Base-by-base conservation (phyloP, 1,140 invertebrate species). In the Polypedilum pembai region DNA sequence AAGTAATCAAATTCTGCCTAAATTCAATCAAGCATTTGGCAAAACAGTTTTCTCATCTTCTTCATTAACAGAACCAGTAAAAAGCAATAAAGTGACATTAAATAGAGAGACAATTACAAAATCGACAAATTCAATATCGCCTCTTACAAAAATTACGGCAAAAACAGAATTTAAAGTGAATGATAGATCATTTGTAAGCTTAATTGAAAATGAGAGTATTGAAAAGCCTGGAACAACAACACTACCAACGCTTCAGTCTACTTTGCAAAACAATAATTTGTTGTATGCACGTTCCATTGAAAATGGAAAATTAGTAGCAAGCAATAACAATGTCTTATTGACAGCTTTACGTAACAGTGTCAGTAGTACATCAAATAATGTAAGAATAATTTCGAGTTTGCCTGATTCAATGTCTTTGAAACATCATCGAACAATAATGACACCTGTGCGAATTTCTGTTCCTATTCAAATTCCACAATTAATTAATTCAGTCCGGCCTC, bases 11-110 rank as follows among this genome's bases (percentile, higher is more conserved):
- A 40, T 56, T 73, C 80, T 92, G 75, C 91, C 91, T 3, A 91
- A 92, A 80, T 92, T 92, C 80, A 90, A 91, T 78, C 90, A 92
- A 80, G 91, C 89, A 3, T 92, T 92, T 79, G 89, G 90, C 7
- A 91, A 91, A 81, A 83, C 85, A 63, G 83, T 85, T 40, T 86
- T 84, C 79, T 85, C 73, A 20, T 7, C 73, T 3, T 33, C n/a
- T 73, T n/a, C n/a, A 24, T 56, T 21, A 20, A 17, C 63, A 21
- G 24, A 74, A 20, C 45, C 12, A 21, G 8, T 20, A 63, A 18
- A 17, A 10, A 17, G 15, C 73, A 77, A 56, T 66, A 76, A 76
- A 20, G 75, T 73, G 69, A 69, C 75, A 18, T 74, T 18, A 18
- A 41, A 41, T 41, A 77, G 33, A 24, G 75, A 74, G 20, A 41